Evolutionary conservation across 2,113 vertebrate genomes (phyloP), one percentile per base, ranked within the genome.

Genomic region (Cranoglanis bouderius): DNA sequence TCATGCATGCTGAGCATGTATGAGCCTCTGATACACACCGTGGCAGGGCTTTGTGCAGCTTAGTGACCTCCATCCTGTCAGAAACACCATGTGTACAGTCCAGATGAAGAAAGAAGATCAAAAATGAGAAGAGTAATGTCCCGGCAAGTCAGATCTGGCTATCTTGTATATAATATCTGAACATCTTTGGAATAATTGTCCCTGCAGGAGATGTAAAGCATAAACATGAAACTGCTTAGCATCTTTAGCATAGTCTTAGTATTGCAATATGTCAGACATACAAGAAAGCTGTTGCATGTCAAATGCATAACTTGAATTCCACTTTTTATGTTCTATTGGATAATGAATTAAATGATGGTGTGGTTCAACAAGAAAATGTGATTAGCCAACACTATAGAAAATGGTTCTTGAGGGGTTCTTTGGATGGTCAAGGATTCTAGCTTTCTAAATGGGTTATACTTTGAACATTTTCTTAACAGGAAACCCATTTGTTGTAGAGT

Each of bases 1-100:
- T n/a, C 1, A 14, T 84, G 26, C 61, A 84, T 67, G 83, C 83
- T 67, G 43, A 67, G 61, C 83, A 67, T 84, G 83, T 67, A n/a
- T 46, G 13, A 16, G 40, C 59, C 40, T 49, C 59, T 63, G 59
- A 63, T 84, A 84, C 83, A 84, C 43, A 67, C 61, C 43, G 7
- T 84, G 59, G 38, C 59, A 65, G 40, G 82, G 26, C 57, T 84
- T 65, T 84, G 61, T 63, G 40, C 61, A n/a, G 82, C 57, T 21
- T 49, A 49, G 24, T 84, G 83, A 84, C 83, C 61, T 67, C 81
- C 12, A 6, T 59, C 81, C 55, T 83, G 81, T 61, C 81, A 61
- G 81, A 83, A 40, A 83, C 55, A 43, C 55, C 81, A 16, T 38
- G 80, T n/a, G 53, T n/a, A 81, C 78, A 18, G 21, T 24, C 32